Conservation (phyloP, 2,797 vertebrate genomes). For the Lepus townsendii region DNA sequence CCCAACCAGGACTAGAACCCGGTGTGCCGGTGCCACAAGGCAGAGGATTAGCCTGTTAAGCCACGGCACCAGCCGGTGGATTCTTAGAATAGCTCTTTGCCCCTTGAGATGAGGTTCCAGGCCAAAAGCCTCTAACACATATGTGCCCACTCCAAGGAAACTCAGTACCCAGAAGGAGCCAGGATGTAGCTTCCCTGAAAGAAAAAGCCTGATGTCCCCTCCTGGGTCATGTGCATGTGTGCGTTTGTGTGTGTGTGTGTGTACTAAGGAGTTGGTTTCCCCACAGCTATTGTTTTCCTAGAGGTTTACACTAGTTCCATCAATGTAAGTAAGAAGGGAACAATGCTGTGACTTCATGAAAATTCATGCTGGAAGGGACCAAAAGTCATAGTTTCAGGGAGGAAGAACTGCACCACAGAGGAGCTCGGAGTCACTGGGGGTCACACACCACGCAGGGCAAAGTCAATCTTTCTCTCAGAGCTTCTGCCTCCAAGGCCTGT, state of each 20-base stretch:
- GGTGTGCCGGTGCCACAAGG: no score
- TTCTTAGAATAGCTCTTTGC: slow-evolving; percentile 3
- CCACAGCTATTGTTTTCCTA: slow-evolving; percentile 30
- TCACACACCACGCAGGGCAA: neutral
- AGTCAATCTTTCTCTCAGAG: slow-evolving; percentile 10
- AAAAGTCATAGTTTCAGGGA: slow-evolving; percentile 56
- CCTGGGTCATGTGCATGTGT: neutral
- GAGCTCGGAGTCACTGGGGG: neutral
- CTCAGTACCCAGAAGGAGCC: neutral
- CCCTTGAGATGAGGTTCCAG: neutral
- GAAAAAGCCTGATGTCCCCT: neutral
- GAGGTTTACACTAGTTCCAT: slow-evolving; percentile 65
- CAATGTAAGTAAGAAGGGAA: slow-evolving; percentile 57
- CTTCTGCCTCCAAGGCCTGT: neutral
- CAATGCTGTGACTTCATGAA: slow-evolving; percentile 53
- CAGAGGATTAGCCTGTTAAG: no score
- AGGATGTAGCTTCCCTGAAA: neutral
- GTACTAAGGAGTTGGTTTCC: neutral
- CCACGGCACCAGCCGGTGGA: neutral
- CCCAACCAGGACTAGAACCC: no score
- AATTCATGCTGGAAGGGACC: neutral
- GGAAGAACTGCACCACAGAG: neutral
- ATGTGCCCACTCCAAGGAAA: neutral
- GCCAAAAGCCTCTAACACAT: neutral
- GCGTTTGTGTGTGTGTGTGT: neutral